Percentiles rank a stretch among this genome's conserved stretches.
Evolutionary conservation across 1,140 invertebrate genomes (phyloP).

Genomic region (Antheraea mylitta): DNA sequence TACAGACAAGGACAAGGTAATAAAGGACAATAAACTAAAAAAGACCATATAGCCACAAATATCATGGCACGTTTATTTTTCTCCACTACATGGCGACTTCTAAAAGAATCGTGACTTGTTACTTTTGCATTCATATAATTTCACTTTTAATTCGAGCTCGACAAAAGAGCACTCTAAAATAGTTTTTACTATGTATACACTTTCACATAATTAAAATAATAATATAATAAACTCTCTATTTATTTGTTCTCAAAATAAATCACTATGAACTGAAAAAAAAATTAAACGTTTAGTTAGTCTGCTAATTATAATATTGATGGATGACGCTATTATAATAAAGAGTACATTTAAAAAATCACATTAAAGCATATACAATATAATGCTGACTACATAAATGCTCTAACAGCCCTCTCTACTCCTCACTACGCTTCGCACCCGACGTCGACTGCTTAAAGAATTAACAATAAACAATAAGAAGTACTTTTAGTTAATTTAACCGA

Average conservation of each 20-base stretch:
- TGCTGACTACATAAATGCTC: slow-evolving; percentile 78
- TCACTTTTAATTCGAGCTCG: slow-evolving; percentile 71
- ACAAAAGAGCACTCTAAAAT: slow-evolving; percentile 67
- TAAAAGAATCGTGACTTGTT: slow-evolving; percentile 79
- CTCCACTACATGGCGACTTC: slow-evolving; percentile 80
- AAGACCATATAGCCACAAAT: slow-evolving; percentile 72
- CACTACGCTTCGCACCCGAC: slow-evolving; percentile 13
- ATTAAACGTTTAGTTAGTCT: slow-evolving; percentile 78
- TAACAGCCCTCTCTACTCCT: slow-evolving; percentile 62
- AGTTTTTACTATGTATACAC: slow-evolving; percentile 70
- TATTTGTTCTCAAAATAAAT: slow-evolving; percentile 78
- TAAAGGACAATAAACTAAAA: slow-evolving; percentile 44
- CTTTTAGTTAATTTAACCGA: slow-evolving; percentile 53
- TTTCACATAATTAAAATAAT: slow-evolving; percentile 74
- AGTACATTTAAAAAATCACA: slow-evolving; percentile 80
- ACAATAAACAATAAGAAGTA: slow-evolving; percentile 69
- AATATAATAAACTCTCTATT: slow-evolving; percentile 72
- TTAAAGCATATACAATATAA: slow-evolving; percentile 79
- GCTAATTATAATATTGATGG: slow-evolving; percentile 72
- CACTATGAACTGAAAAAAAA: slow-evolving; percentile 77
- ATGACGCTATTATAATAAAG: slow-evolving; percentile 77
- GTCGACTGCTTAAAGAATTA: slow-evolving; percentile 60
- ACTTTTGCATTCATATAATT: slow-evolving; percentile 74
- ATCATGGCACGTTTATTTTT: slow-evolving; percentile 80
- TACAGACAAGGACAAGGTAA: neutral